Base-by-base conservation (phyloP, 2,797 vertebrate genomes). In the Etheostoma nigrum region DNA sequence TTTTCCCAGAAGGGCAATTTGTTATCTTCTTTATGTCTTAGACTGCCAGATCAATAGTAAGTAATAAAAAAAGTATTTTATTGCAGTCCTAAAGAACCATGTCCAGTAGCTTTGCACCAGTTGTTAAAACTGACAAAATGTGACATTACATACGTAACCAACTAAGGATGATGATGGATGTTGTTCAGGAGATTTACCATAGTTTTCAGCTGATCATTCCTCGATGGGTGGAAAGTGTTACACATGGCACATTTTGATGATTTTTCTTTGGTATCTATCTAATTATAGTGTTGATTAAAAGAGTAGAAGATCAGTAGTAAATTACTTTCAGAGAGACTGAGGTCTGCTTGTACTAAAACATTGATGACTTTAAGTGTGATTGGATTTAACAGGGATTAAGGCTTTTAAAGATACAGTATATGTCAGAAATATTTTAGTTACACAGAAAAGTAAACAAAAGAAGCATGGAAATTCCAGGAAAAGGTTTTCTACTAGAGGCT, bases 401-500 rank as follows among this genome's bases (percentile, higher is more conserved):
- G 2, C 6, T 61, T n/a, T 68, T 55, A 44, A 21, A 59, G 9
- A 58, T 12, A 23, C 21, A 23, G n/a, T 23, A 19, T 12, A 1
- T 59, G 5, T 61, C 5, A 15, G 6, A 12, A 47, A 9, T 42
- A 2, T 57, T 76, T 64, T 4, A 13, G 68, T 25, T 40, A 40
- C 58, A 21, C 54, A 16, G 27, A 62, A 23, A 73, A 68, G 62
- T 58, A 45, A 52, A 57, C 5, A 47, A 27, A 47, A 16, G 42
- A 73, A 19, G 42, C 21, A 19, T 36, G 40, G 45, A 59, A 60
- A 42, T 47, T 33, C 36, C 10, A 42, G 53, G 58, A 74, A 23
- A 57, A 45, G 19, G 36, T 19, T 66, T 66, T 72, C 25, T 40
- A 54, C 27, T 47, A 4, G 23, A 70, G 54, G 27, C 62, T 79